A percentile compares a stretch with the other conserved stretches of the same genome.
Conservation (phyloP, 37 sponge, comb jelly and placozoan genomes). For the Crambe crambe region DNA sequence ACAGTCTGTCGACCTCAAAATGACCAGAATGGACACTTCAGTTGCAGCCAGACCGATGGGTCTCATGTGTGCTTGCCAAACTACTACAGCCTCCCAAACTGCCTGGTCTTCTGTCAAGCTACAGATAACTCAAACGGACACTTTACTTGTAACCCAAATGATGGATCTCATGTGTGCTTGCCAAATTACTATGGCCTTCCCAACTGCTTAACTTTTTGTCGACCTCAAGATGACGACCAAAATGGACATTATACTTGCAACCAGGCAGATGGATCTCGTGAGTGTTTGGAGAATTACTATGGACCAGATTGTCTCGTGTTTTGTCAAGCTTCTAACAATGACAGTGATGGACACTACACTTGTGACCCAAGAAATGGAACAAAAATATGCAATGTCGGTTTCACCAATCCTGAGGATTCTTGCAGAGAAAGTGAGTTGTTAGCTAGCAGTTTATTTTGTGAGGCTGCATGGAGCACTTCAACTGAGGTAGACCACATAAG, state of each 20-base stretch:
- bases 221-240: not conserved
- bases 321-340: not conserved
- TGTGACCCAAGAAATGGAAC: slow-evolving; percentile 2
- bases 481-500: too few species aligned
- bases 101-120: too few species aligned
- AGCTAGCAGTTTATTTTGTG: not conserved
- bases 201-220: not conserved
- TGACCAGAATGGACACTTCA: slow-evolving; percentile 29
- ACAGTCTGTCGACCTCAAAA: too few species aligned
- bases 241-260: slow-evolving; percentile 18
- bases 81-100: slow-evolving; percentile 11
- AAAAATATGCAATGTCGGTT: not conserved
- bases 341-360: slow-evolving; percentile 11
- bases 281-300: slow-evolving; percentile 1
- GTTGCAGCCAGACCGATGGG: not conserved
- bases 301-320: slow-evolving; percentile 4
- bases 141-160: slow-evolving; percentile 9
- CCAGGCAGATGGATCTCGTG: not conserved
- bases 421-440: slow-evolving; percentile 19
- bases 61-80: not conserved
- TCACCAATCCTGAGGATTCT: not conserved
- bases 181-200: not conserved
- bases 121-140: slow-evolving; percentile 11
- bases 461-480: too few species aligned
- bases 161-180: not conserved